Evolutionary conservation across 2,888 invertebrate species (phyloP).

Genomic region (Nephrotoma flavescens): DNA sequence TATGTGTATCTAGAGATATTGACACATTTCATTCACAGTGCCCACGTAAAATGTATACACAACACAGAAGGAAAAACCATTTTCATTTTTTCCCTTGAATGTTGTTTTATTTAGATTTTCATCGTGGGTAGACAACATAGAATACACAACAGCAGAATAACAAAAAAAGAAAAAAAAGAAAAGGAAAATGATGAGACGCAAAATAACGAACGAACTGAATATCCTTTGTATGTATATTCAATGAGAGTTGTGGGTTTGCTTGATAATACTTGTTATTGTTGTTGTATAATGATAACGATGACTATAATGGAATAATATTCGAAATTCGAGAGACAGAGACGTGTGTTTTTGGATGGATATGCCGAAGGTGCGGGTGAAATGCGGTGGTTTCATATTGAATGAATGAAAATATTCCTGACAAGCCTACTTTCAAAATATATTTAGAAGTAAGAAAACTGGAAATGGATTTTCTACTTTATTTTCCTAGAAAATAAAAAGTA

Average conservation of each 20-base stretch:
- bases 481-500: neutral
- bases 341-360: neutral
- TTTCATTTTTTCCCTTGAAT: neutral
- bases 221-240: neutral
- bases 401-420: neutral
- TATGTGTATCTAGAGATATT: neutral
- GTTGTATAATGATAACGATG: neutral
- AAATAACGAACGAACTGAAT: neutral
- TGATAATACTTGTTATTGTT: neutral
- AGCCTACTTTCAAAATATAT: neutral
- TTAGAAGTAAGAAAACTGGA: neutral
- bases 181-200: neutral
- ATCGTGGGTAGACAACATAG: neutral
- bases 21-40: neutral
- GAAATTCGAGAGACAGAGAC: neutral
- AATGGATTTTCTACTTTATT: neutral
- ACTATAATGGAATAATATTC: neutral
- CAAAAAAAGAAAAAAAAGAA: too few relatives aligned
- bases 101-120: neutral
- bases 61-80: neutral
- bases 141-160: neutral
- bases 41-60: neutral
- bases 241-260: neutral
- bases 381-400: neutral
- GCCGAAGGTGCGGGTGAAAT: neutral